A percentile compares a stretch with the other conserved stretches of the same genome.
These are phyloP conservation scores for Tenualosa thibaudeaui DNA, from an alignment of 2,797 vertebrate genomes.

Conservation along the genomic window DNA sequence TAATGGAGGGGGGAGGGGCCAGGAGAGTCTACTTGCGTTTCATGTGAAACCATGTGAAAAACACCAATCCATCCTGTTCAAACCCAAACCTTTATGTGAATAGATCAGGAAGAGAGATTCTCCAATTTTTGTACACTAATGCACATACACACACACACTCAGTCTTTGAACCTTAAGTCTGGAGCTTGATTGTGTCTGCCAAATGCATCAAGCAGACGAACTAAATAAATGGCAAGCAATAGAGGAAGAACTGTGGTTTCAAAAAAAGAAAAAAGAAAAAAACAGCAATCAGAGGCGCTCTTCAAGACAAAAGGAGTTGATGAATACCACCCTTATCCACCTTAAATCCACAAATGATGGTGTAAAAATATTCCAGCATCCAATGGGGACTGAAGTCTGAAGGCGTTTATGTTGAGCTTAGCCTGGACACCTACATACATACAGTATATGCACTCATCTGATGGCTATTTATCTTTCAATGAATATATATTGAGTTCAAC, in stretches of 20 bases:
- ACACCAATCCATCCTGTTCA: not conserved
- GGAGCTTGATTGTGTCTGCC: not conserved
- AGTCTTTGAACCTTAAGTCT: not conserved
- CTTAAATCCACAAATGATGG: slow-evolving; percentile 28
- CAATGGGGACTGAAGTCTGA: not conserved
- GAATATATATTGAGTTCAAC: slow-evolving; percentile 51
- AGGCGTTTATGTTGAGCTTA: slow-evolving; percentile 12
- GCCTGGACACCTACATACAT: not conserved
- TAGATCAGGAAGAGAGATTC: not conserved
- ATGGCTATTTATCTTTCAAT: no score
- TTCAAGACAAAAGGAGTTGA: slow-evolving; percentile 1
- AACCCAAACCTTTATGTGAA: not conserved
- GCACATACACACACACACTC: not conserved
- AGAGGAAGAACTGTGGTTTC: not conserved
- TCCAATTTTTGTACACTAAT: no score
- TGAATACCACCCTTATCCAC: not conserved
- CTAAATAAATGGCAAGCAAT: not conserved
- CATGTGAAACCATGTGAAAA: not conserved
- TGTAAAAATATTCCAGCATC: slow-evolving; percentile 20
- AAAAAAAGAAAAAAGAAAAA: not conserved
- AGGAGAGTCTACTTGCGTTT: slow-evolving; percentile 50
- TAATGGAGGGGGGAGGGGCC: slow-evolving; percentile 34
- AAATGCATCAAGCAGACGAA: not conserved
- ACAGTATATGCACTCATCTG: no score
- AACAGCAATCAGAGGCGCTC: not conserved